Evolutionary conservation across 2,888 invertebrate genomes (phyloP).

Genomic region (Harpalus rufipes): DNA sequence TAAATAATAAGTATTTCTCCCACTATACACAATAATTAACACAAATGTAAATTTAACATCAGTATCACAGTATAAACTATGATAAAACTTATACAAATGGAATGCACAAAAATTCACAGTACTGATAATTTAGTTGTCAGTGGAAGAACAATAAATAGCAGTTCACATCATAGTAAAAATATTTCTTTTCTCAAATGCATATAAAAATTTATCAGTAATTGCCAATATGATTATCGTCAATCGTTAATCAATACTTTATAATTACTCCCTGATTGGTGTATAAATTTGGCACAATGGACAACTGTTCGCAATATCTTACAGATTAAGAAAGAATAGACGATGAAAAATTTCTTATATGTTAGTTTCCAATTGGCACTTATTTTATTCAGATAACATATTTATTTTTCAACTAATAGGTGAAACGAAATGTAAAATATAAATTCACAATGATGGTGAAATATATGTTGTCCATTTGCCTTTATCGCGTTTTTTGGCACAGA

Average conservation of each 20-base stretch:
- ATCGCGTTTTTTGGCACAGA: conserved; percentile 63
- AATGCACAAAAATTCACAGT: conserved; percentile 57
- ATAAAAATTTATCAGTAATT: conserved; percentile 62
- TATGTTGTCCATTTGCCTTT: conserved; percentile 59
- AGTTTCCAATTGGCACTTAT: conserved; percentile 40
- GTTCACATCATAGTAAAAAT: conserved; percentile 66
- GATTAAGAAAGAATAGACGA: too few relatives aligned
- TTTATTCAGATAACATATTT: conserved; percentile 27
- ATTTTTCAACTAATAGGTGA: conserved; percentile 25
- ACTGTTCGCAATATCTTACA: conserved; percentile 7
- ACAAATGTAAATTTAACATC: conserved; percentile 42
- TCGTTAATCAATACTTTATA: conserved; percentile 64
- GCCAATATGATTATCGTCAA: conserved; percentile 66
- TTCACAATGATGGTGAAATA: conserved; percentile 23
- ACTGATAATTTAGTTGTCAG: conserved; percentile 49
- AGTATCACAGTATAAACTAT: conserved; percentile 64
- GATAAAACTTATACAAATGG: conserved; percentile 62
- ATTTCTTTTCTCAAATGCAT: conserved; percentile 65
- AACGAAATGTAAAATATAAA: conserved; percentile 4
- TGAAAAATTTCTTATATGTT: conserved; percentile 7
- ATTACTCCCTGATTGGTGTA: conserved; percentile 66
- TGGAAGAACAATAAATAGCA: conserved; percentile 67
- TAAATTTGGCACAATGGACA: conserved; percentile 63
- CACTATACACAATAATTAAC: conserved; percentile 44
- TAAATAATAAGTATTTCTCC: conserved; percentile 34